Evolutionary conservation across 2,888 invertebrate species (phyloP), one percentile per base, ranked within the genome.

Genomic region (Leucophenga montana): DNA sequence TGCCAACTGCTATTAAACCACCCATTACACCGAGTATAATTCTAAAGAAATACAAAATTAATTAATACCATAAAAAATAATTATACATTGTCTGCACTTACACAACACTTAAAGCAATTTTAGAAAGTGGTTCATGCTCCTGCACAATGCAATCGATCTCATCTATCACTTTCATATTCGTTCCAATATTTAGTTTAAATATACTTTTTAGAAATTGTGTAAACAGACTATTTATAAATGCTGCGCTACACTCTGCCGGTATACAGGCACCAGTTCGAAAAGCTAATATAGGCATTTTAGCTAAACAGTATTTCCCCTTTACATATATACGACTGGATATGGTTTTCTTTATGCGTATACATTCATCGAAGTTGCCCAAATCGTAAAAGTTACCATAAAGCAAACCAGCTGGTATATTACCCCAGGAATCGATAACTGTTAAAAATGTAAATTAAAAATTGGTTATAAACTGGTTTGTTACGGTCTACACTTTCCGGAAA

Each of bases 311-410:
- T 46, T 62, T 44, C 20, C 62, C 62, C 44, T 62, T 39, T 1
- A 62, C 1, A 44, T 62, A 8, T 3, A 16, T 18, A 14, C 31
- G 13, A 14, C 1, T 20, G 8, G 20, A 8, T 18, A 62, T 62
- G n/a, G 44, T 6, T 20, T 62, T 11, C 14, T 46, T 3, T 1
- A 64, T 64, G 22, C 48, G n/a, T 8, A 64, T 22, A 22, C 62
- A 64, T 48, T 64, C 62, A 27, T 64, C 62, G n/a, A 33, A 64
- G 22, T 64, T 46, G 5, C 62, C 62, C n/a, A 61, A 27, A 20
- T 61, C 61, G 16, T 11, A 18, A 16, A 61, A 2, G 8, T n/a
- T 16, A 3, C 61, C 61, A 11, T 3, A 9, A 11, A 61, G 61
- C 20, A 61, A 8, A 18, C 61, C 61, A n/a, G 18, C 20, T 0